Conservation (phyloP, 2,888 invertebrate genomes). For the Ophraella communa region DNA sequence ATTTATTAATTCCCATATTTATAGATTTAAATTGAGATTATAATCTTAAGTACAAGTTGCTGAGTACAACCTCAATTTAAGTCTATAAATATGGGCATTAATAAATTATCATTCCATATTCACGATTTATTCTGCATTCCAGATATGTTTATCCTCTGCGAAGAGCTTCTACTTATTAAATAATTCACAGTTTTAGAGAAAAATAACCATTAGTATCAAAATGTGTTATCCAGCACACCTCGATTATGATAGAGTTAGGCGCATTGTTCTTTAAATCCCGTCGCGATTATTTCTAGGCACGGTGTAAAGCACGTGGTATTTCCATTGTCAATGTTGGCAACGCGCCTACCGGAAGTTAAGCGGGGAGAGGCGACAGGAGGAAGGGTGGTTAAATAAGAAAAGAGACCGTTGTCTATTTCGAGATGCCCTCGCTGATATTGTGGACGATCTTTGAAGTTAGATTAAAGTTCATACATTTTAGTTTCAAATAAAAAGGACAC, state of each 20-base stretch:
- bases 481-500: background rate
- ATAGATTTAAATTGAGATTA: no score
- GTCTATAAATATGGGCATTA: no score
- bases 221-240: background rate
- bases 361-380: conserved; percentile 39
- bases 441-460: conserved; percentile 57
- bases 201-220: background rate
- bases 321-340: conserved; percentile 60
- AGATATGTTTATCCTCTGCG: no score
- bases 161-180: no score
- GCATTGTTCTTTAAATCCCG: conserved; percentile 48
- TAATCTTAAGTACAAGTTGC: no score
- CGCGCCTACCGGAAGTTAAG: conserved; percentile 56
- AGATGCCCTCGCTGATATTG: conserved; percentile 49
- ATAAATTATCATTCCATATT: no score
- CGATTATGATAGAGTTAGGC: conserved; percentile 25
- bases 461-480: conserved; percentile 42
- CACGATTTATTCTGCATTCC: no score
- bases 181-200: no score
- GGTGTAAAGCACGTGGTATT: conserved; percentile 50
- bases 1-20: no score
- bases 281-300: conserved; percentile 48
- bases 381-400: conserved; percentile 30
- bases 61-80: no score
- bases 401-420: conserved; percentile 49